Conservation (phyloP, 2,113 vertebrate genomes). For the Erpornis zantholeuca region DNA sequence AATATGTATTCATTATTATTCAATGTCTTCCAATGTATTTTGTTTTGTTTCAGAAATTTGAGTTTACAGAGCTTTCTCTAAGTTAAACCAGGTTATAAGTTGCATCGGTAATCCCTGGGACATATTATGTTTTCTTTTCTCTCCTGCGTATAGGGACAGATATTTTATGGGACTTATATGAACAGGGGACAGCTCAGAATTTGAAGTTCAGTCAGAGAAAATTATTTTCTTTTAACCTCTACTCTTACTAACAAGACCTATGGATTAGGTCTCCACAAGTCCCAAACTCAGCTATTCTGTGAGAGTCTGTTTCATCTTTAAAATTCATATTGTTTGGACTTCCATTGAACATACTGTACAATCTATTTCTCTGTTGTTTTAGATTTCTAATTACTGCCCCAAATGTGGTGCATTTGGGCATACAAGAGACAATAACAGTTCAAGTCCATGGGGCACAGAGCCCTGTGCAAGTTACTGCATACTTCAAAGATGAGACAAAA, state of each 20-base stretch:
- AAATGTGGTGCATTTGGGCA: slow-evolving; percentile 64
- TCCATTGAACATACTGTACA: not conserved
- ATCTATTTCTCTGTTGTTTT: not conserved
- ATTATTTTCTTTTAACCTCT: not conserved
- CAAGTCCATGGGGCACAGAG: slow-evolving; percentile 58
- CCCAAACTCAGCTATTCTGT: not conserved
- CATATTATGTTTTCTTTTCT: not conserved
- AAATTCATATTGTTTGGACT: not conserved
- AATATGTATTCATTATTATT: not conserved
- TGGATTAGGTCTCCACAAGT: not conserved
- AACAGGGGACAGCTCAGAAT: not conserved
- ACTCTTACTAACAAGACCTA: accelerated
- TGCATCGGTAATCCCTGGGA: not conserved
- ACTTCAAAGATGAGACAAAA: not conserved
- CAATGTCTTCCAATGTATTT: not conserved
- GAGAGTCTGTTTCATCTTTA: not conserved
- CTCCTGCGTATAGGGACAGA: not conserved
- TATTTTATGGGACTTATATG: not conserved
- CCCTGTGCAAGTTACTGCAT: slow-evolving; percentile 5
- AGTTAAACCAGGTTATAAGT: not conserved
- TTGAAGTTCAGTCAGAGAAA: not conserved
- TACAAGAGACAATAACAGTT: slow-evolving; percentile 57
- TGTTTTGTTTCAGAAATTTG: not conserved
- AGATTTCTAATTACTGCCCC: slow-evolving; percentile 74
- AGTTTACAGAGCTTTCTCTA: not conserved